These are phyloP conservation scores for Atethmia centrago DNA, from an alignment of 2,888 invertebrate genomes.

Conservation along the genomic window DNA sequence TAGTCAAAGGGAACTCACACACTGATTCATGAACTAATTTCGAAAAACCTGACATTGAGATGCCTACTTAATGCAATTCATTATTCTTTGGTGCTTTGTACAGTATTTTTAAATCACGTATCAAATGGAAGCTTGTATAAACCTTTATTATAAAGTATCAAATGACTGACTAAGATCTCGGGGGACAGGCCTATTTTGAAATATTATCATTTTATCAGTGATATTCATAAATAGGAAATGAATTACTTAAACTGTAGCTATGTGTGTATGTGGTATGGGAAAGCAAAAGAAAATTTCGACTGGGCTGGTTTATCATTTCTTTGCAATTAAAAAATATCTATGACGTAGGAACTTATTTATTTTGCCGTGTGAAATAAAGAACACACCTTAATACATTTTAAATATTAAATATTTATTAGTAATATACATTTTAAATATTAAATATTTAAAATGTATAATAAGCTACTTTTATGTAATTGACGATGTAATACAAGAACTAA, in stretches of 20 bases:
- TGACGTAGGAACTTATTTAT: conserved; percentile 2
- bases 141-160: conserved; percentile 45
- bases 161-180: conserved; percentile 79
- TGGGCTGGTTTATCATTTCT: no score
- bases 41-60: conserved; percentile 26
- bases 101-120: conserved; percentile 49
- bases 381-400: background rate
- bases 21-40: conserved; percentile 26
- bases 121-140: conserved; percentile 17
- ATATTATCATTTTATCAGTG: conserved; percentile 60
- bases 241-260: conserved; percentile 56
- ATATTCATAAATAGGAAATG: conserved; percentile 56
- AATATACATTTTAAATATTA: background rate
- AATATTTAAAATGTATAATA: no score
- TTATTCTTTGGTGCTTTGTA: conserved; percentile 58
- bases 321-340: background rate
- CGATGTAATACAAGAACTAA: conserved; percentile 1
- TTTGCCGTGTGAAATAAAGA: conserved; percentile 15
- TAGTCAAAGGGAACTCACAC: background rate
- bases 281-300: conserved; percentile 12
- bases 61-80: conserved; percentile 38
- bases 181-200: conserved; percentile 73
- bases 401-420: no score
- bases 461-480: conserved; percentile 2
- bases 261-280: background rate